A percentile compares a stretch with the other conserved stretches of the same genome.
These are phyloP conservation scores for Troides aeacus DNA, from an alignment of 2,888 invertebrate genomes.

Conservation along the genomic window DNA sequence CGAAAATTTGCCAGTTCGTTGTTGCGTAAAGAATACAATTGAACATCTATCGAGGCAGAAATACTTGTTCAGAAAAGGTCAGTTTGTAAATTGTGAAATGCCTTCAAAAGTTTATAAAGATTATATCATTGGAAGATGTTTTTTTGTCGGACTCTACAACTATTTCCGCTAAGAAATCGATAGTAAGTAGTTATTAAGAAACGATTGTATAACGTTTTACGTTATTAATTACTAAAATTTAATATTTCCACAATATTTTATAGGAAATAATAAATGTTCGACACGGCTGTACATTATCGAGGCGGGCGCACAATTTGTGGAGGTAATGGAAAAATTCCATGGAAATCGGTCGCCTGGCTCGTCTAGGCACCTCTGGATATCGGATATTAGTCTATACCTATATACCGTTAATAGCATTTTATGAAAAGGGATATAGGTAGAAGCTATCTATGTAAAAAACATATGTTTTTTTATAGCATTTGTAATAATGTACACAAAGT, in stretches of 20 bases:
- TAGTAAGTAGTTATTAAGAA: too few relatives aligned
- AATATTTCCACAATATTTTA: slow-evolving; percentile 28
- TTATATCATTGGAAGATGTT: neutral
- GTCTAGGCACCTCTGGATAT: slow-evolving; percentile 19
- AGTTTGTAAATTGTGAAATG: neutral
- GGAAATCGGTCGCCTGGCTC: slow-evolving; percentile 56
- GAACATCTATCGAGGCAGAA: slow-evolving; percentile 10
- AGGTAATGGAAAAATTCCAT: slow-evolving; percentile 77
- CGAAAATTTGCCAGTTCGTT: slow-evolving; percentile 4
- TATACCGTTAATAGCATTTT: neutral
- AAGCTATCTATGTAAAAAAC: neutral
- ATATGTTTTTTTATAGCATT: too few relatives aligned
- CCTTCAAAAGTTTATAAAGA: neutral
- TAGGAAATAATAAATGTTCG: slow-evolving; percentile 61
- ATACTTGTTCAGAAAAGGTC: neutral
- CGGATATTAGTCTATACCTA: slow-evolving; percentile 2
- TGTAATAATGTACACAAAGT: too few relatives aligned
- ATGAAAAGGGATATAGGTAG: neutral
- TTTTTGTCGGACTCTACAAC: neutral
- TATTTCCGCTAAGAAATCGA: too few relatives aligned
- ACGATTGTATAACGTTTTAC: too few relatives aligned
- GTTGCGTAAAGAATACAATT: slow-evolving; percentile 20
- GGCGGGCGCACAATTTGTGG: slow-evolving; percentile 66
- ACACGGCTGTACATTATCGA: slow-evolving; percentile 46
- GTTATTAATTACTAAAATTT: neutral